Base-by-base conservation (phyloP, 64 coral and sea anemone species). In the Stichodactyla mertensii region DNA sequence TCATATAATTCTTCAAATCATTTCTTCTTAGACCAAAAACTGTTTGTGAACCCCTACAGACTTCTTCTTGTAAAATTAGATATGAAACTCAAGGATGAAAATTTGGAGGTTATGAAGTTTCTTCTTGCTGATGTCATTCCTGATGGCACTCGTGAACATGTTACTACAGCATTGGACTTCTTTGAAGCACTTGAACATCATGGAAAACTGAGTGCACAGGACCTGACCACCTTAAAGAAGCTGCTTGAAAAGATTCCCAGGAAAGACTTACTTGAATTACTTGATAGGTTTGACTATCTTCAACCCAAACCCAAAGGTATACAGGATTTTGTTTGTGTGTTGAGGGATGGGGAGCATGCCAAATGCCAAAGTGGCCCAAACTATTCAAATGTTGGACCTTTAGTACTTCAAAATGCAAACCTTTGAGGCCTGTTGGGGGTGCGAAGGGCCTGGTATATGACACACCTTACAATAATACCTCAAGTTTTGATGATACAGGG, bases 31-130 rank as follows among this genome's bases (percentile, higher is more conserved):
- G 89, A 57, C 28, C 62, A 78, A 84, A 77, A 27, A 20, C 61
- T 84, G 24, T n/a, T 15, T 86, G 28, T 78, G 10, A 58, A 24
- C 55, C 54, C 22, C 55, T 82, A 85, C 45, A 90, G 88, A 64
- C 55, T 78, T 9, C 88, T 58, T 56, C 67, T 85, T 23, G 55
- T 85, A 27, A 22, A 64, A 23, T 54, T 90, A 26, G n/a, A 82
- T 57, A 74, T 85, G n/a, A 84, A 82, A 90, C 24, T 90, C 14
- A 79, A 56, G 6, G 83, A 90, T 77, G 82, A 90, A 4, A 82
- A 90, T n/a, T 85, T 90, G 64, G 6, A 22, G 6, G 83, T 51
- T 71, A 90, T 90, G 88, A 90, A 90, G 19, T 90, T 90, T 36
- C 82, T 90, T 5, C 71, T 82, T 36, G 28, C 67, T 66, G 27